Conservation (phyloP, 2,113 vertebrate species). For the Neolamprologus tretocephalus region DNA sequence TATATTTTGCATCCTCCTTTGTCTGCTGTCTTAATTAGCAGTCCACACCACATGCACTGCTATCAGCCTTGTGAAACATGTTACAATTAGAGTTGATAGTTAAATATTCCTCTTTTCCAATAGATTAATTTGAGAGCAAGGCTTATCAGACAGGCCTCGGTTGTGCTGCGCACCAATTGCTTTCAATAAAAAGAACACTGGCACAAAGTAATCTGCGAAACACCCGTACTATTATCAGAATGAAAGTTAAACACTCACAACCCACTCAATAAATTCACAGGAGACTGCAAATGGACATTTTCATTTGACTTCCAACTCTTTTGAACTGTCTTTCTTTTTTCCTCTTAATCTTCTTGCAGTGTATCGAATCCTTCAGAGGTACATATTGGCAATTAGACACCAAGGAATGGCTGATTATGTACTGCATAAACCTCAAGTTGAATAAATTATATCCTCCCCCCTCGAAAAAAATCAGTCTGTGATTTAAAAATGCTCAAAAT, state of each 20-base stretch:
- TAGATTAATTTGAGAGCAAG: constrained; percentile 48
- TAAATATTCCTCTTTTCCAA: constrained; percentile 38
- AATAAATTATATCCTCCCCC: constrained; percentile 9
- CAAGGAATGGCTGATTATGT: not conserved
- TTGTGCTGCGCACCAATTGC: not conserved
- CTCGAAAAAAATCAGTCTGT: not conserved
- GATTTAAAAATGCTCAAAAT: constrained; percentile 39
- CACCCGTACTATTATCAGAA: not conserved
- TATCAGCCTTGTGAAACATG: constrained; percentile 55
- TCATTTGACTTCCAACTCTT: not conserved
- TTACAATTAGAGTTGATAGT: constrained; percentile 42
- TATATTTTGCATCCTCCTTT: not conserved
- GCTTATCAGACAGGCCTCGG: not conserved
- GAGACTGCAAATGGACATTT: not conserved
- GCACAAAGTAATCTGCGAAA: not conserved
- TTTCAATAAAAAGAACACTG: not conserved
- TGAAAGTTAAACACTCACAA: not conserved
- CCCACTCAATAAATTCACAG: not conserved
- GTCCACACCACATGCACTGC: constrained; percentile 16
- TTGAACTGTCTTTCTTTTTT: not conserved
- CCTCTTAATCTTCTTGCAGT: not conserved
- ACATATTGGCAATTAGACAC: not conserved
- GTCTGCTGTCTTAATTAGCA: constrained; percentile 50
- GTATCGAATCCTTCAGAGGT: not conserved
- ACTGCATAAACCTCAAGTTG: not conserved